phyloP scores from a whole-genome alignment of 2,888 invertebrate genomes.

The Enchytraeus crypticus region DNA sequence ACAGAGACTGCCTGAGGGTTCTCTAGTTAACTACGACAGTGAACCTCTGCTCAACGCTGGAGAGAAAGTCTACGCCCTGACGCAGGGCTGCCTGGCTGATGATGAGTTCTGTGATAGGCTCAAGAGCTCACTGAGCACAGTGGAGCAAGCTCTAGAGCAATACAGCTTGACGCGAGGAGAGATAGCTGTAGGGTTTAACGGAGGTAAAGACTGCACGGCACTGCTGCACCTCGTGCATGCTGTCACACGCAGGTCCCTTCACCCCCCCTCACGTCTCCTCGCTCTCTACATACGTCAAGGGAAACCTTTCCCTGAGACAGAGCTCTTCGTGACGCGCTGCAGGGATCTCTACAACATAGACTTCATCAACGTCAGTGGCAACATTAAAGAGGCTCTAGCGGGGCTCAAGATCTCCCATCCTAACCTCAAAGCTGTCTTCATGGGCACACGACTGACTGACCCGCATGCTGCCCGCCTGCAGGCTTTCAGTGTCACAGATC shows the following conservation, averaged over 20 bases:
- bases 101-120: slow-evolving; percentile 21
- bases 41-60: slow-evolving; percentile 44
- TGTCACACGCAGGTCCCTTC: slow-evolving; percentile 35
- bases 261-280: slow-evolving; percentile 50
- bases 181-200: slow-evolving; percentile 86
- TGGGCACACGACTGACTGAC: slow-evolving; percentile 85
- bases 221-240: slow-evolving; percentile 65
- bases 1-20: slow-evolving; percentile 5
- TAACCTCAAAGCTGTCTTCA: slow-evolving; percentile 70
- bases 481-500: slow-evolving; percentile 60
- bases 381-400: slow-evolving; percentile 63
- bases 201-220: slow-evolving; percentile 96
- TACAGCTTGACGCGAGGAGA: slow-evolving; percentile 60
- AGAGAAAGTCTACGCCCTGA: slow-evolving; percentile 32
- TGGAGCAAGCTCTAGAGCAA: slow-evolving; percentile 43
- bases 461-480: slow-evolving; percentile 56
- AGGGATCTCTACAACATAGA: slow-evolving; percentile 58
- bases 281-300: slow-evolving; percentile 72
- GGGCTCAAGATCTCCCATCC: slow-evolving; percentile 55
- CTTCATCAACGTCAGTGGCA: slow-evolving; percentile 55
- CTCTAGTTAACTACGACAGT: slow-evolving; percentile 50
- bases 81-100: background rate
- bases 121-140: slow-evolving; percentile 39
- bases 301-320: slow-evolving; percentile 73
- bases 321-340: slow-evolving; percentile 69